Base-by-base conservation (phyloP, 2,113 vertebrate species). In the Anser brachyrhynchus region DNA sequence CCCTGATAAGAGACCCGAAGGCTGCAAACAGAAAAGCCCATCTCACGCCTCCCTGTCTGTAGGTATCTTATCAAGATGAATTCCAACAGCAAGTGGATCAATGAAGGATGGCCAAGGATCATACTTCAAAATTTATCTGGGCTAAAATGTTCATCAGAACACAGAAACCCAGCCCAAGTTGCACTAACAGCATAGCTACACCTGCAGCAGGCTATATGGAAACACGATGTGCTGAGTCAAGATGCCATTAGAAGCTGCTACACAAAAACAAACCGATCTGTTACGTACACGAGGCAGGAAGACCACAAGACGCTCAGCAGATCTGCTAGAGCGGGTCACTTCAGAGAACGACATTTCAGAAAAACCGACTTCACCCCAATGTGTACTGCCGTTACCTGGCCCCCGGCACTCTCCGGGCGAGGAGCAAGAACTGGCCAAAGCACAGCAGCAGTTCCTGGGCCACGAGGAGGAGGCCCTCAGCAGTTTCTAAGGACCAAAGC, bases 241-340 rank as follows among this genome's bases (percentile, higher is more conserved):
- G 52, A 23, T 5, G 51, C 31, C 54, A 35, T 6, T 2, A 22
- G 43, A 49, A 52, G 57, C 67, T 71, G 77, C 54, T 11, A 14
- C 54, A 74, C 26, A 7, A 49, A 49, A 41, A 1, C 3, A 35
- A 73, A 73, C 16, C 18, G 1, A 4, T 6, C 35, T 7, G 62
- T 6, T 28, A 12, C 11, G 2, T 3, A 18, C 5, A 5, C 0
- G 7, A 19, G 49, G 77, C 43, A 61, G 73, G 26, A 52, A 41
- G 64, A 33, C 17, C 37, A 33, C 11, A 8, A 29, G 43, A 28
- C 0, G 11, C 57, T 22, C 49, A 20, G 51, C 35, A 51, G 33
- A 31, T 69, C 77, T 37, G 55, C 67, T 26, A 28, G 19, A 78
- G 77, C 49, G 51, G 65, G 13, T 41, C 46, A 15, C 33, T 8